These are phyloP conservation scores for Tursiops truncatus DNA, from an alignment of 2,113 vertebrate species.

Conservation along the genomic window DNA sequence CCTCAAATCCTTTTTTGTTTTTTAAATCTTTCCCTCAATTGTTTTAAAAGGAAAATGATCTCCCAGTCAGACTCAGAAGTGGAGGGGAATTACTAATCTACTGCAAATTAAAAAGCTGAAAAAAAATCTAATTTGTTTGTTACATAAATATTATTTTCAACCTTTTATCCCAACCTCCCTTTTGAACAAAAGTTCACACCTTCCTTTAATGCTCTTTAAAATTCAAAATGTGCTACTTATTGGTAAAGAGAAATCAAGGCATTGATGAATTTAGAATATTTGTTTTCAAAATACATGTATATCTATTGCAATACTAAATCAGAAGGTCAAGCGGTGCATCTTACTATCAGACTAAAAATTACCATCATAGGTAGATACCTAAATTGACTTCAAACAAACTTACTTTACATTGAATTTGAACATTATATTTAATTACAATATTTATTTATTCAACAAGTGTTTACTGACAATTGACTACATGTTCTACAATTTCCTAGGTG, in stretches of 20 bases:
- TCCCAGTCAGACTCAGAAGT: neutral
- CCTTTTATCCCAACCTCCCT: neutral
- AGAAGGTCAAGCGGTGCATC: neutral
- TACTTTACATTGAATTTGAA: neutral
- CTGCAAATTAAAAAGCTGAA: neutral
- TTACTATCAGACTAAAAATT: neutral
- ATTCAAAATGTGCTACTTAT: neutral
- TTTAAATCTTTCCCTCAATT: neutral
- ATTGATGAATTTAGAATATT: neutral
- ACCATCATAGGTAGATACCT: neutral
- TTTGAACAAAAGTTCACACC: neutral
- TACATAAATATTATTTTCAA: neutral
- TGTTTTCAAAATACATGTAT: neutral
- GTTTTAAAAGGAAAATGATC: neutral
- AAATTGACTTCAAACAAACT: neutral
- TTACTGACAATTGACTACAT: neutral
- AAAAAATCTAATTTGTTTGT: neutral
- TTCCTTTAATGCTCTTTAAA: neutral
- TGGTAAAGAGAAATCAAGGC: neutral
- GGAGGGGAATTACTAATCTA: neutral
- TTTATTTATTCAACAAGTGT: neutral
- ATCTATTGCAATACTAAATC: neutral
- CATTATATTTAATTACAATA: neutral
- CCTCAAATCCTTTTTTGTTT: neutral
- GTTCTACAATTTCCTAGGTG: neutral